Evolutionary conservation across 2,888 invertebrate species (phyloP).

Genomic region (Dione vanillae): DNA sequence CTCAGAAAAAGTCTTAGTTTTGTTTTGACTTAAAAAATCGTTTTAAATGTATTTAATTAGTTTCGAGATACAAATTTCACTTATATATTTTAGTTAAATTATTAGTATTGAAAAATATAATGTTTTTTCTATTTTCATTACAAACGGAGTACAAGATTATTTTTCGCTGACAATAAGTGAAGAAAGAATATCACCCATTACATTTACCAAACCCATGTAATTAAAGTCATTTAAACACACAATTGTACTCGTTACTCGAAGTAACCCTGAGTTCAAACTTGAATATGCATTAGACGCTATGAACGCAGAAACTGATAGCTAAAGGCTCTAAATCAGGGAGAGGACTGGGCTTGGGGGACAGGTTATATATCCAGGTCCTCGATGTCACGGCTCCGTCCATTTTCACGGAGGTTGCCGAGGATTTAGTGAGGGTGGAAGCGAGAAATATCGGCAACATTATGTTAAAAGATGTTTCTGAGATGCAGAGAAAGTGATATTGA

Average conservation of each 20-base stretch:
- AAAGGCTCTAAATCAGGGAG: slow-evolving; percentile 41
- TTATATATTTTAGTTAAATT: too few relatives aligned
- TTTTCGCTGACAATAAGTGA: too few relatives aligned
- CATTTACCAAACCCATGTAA: too few relatives aligned
- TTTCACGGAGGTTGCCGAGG: slow-evolving; percentile 68
- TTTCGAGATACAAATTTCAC: too few relatives aligned
- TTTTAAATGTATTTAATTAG: too few relatives aligned
- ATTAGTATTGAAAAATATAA: too few relatives aligned
- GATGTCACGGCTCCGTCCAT: slow-evolving; percentile 62
- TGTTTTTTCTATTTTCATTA: too few relatives aligned
- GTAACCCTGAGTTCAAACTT: not conserved
- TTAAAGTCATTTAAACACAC: too few relatives aligned
- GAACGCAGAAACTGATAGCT: slow-evolving; percentile 26
- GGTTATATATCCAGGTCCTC: slow-evolving; percentile 46
- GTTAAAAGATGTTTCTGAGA: not conserved
- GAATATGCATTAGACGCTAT: slow-evolving; percentile 10
- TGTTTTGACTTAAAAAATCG: too few relatives aligned
- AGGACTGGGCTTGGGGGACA: slow-evolving; percentile 39
- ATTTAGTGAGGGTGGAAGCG: slow-evolving; percentile 27
- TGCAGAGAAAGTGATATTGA: not conserved
- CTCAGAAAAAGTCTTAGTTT: not conserved
- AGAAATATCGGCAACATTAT: slow-evolving; percentile 17
- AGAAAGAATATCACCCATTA: too few relatives aligned
- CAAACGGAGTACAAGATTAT: too few relatives aligned
- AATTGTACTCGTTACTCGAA: too few relatives aligned